phyloP scores from a whole-genome alignment of 2,888 invertebrate genomes.

The Lasioglossum leucozonium region DNA sequence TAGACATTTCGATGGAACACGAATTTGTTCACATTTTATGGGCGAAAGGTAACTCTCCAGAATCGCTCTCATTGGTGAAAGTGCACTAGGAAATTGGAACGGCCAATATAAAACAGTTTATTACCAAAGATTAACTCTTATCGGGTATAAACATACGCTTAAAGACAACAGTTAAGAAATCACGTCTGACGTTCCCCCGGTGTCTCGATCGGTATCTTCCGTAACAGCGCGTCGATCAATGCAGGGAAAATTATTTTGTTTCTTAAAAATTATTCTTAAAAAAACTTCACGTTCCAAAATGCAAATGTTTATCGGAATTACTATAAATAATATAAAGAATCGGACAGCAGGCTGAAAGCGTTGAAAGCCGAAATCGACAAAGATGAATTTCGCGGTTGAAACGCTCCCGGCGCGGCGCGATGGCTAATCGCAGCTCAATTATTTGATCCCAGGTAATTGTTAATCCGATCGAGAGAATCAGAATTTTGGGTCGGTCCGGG shows the following conservation, averaged over 20 bases:
- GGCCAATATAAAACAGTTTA: background rate
- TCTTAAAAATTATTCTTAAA: background rate
- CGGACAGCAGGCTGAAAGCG: background rate
- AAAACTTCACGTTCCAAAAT: background rate
- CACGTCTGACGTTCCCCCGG: background rate
- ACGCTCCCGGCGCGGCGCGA: background rate
- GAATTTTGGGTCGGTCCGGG: slow-evolving; percentile 44
- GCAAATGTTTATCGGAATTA: background rate
- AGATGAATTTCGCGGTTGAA: background rate
- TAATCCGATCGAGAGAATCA: background rate
- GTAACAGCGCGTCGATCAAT: background rate
- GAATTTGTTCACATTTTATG: background rate
- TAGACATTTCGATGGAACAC: background rate
- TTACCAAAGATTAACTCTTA: background rate
- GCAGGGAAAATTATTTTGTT: background rate
- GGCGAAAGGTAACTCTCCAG: background rate
- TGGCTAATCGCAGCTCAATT: background rate
- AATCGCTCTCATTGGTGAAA: background rate
- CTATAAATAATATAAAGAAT: background rate
- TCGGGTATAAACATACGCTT: background rate
- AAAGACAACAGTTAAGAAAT: background rate
- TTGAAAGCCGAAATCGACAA: background rate
- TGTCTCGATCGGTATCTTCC: background rate
- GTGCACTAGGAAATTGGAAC: background rate
- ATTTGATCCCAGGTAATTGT: background rate